A percentile compares a stretch with the other conserved stretches of the same genome.
Evolutionary conservation across 2,113 vertebrate genomes (phyloP).

Genomic region (Archocentrus centrarchus): DNA sequence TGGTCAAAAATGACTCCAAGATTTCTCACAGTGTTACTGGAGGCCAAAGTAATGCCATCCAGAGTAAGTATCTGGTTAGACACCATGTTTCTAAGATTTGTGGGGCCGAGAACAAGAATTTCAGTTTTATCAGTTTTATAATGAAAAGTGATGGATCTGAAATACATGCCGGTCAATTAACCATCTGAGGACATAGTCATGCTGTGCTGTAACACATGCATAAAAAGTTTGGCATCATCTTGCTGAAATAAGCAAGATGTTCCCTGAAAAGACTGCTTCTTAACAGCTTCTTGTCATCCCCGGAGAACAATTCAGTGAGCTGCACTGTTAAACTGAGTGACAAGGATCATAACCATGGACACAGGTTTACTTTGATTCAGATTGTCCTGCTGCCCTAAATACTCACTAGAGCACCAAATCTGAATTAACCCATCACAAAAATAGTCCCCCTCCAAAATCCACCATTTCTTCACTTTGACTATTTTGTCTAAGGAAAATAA

Average conservation of each 20-base stretch:
- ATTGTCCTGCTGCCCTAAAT: neutral
- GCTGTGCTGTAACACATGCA: too few species aligned
- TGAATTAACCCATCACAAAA: neutral
- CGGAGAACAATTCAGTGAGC: too few species aligned
- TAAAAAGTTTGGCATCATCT: neutral
- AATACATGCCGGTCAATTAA: neutral
- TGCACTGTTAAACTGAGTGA: too few species aligned
- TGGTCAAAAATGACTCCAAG: too few species aligned
- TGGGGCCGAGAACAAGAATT: too few species aligned
- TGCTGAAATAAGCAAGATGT: neutral
- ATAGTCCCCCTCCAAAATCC: neutral
- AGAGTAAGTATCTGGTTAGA: too few species aligned
- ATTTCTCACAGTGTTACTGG: too few species aligned
- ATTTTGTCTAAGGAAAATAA: accelerated
- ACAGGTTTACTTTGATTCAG: neutral
- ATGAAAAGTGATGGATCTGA: neutral
- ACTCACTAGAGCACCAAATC: neutral
- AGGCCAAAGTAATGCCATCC: too few species aligned
- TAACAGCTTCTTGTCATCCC: neutral
- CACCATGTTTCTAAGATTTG: too few species aligned
- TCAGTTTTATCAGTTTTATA: too few species aligned
- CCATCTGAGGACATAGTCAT: neutral
- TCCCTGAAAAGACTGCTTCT: accelerated
- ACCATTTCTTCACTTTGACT: neutral
- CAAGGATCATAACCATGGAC: neutral